These are phyloP conservation scores for Ophion obscuratus DNA, from an alignment of 2,888 invertebrate species.

Conservation along the genomic window DNA sequence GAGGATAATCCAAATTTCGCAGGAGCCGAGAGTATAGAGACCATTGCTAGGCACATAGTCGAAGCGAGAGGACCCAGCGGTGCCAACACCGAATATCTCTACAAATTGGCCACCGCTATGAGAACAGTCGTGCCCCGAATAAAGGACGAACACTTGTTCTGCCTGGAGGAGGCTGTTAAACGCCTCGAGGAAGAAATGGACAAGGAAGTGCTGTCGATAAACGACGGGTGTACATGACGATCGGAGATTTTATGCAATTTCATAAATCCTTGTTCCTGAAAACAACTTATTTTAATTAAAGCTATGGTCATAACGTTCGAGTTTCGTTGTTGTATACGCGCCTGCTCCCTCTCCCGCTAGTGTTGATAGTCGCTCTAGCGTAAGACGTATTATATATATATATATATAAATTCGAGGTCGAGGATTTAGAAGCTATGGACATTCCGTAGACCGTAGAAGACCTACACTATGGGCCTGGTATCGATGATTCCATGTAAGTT, in stretches of 20 bases:
- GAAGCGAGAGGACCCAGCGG: constrained; percentile 93
- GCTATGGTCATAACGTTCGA: not conserved
- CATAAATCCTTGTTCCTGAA: not conserved
- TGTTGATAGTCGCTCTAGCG: constrained; percentile 61
- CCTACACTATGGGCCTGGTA: no score
- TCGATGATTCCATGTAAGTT: no score
- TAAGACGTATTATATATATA: constrained; percentile 3
- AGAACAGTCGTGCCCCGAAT: constrained; percentile 89
- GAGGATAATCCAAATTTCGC: constrained; percentile 92
- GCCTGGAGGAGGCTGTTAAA: constrained; percentile 88
- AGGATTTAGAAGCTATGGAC: no score
- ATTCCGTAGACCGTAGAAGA: no score
- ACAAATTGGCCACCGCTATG: constrained; percentile 93
- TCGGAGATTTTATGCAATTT: not conserved
- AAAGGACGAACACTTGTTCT: constrained; percentile 91
- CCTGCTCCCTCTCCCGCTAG: not conserved
- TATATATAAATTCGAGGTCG: no score
- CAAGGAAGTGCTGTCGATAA: constrained; percentile 32
- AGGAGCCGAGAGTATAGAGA: constrained; percentile 90
- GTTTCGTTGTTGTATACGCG: not conserved
- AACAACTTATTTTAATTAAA: not conserved
- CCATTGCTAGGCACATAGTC: constrained; percentile 92
- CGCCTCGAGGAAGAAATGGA: constrained; percentile 75
- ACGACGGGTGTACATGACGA: constrained; percentile 30
- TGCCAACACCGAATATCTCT: constrained; percentile 95